phyloP scores from a whole-genome alignment of 2,113 vertebrate genomes.

The Phoenicopterus ruber region DNA sequence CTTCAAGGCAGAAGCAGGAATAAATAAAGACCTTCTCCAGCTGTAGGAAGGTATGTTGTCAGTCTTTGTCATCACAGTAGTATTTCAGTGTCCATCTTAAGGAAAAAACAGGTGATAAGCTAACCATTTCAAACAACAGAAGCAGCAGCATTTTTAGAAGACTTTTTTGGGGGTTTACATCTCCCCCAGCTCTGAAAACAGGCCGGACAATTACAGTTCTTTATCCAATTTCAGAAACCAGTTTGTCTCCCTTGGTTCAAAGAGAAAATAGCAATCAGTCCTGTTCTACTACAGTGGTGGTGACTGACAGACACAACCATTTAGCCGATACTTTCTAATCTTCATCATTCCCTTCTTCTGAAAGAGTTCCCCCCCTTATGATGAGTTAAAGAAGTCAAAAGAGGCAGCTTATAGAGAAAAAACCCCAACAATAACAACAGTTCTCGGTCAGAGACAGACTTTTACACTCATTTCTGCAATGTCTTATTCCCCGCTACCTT shows the following conservation, averaged over 20 bases:
- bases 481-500: not conserved
- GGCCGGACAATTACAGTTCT: not conserved
- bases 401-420: not conserved
- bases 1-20: not conserved
- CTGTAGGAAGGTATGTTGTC: not conserved
- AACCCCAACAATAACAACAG: not conserved
- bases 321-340: not conserved
- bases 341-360: not conserved
- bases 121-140: not conserved
- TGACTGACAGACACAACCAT: not conserved
- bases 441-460: not conserved
- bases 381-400: not conserved
- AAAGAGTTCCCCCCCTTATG: not conserved
- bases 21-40: not conserved
- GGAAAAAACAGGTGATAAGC: not conserved
- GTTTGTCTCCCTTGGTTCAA: not conserved
- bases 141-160: not conserved
- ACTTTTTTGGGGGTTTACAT: not conserved
- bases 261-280: not conserved
- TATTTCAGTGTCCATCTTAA: not conserved
- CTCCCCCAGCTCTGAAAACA: not conserved
- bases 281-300: not conserved
- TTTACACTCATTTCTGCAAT: not conserved
- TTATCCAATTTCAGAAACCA: not conserved
- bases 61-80: not conserved